phyloP scores from a whole-genome alignment of 2,113 vertebrate genomes.

The Stictonetta naevosa region DNA sequence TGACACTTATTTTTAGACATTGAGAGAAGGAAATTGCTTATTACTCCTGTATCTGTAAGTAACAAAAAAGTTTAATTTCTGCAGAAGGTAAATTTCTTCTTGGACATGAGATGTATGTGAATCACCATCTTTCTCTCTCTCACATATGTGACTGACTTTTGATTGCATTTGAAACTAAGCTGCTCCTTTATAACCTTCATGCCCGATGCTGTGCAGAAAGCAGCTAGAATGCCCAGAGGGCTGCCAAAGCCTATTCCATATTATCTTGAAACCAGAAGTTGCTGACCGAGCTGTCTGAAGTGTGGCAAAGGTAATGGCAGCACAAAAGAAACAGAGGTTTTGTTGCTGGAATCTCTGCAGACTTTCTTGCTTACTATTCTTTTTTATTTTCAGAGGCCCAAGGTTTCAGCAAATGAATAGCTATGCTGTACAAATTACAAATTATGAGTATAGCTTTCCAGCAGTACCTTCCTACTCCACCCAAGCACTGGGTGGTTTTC shows the following conservation, averaged over 20 bases:
- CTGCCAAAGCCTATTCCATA: neutral
- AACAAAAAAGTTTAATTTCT: neutral
- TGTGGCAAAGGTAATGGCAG: conserved; percentile 5
- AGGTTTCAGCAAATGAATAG: conserved; percentile 58
- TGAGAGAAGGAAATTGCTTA: neutral
- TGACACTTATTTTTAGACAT: neutral
- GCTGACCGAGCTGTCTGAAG: neutral
- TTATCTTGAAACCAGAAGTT: conserved; percentile 9
- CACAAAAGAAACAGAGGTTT: conserved; percentile 14
- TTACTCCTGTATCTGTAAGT: neutral
- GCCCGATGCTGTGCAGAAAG: neutral
- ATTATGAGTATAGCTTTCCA: conserved; percentile 47
- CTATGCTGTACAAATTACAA: conserved; percentile 42
- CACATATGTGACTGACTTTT: neutral
- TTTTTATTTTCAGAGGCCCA: conserved; percentile 16
- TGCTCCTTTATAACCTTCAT: neutral
- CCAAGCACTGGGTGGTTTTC: neutral
- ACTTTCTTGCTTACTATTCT: neutral
- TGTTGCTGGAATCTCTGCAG: conserved; percentile 3
- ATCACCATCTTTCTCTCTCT: neutral
- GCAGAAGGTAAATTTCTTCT: neutral
- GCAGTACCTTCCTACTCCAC: conserved; percentile 36
- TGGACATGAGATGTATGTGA: neutral
- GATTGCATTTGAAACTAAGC: neutral
- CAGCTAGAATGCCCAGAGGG: neutral